Evolutionary conservation across 2,797 vertebrate genomes (phyloP), one percentile per base, ranked within the genome.

Genomic region (Pipistrellus pygmaeus): DNA sequence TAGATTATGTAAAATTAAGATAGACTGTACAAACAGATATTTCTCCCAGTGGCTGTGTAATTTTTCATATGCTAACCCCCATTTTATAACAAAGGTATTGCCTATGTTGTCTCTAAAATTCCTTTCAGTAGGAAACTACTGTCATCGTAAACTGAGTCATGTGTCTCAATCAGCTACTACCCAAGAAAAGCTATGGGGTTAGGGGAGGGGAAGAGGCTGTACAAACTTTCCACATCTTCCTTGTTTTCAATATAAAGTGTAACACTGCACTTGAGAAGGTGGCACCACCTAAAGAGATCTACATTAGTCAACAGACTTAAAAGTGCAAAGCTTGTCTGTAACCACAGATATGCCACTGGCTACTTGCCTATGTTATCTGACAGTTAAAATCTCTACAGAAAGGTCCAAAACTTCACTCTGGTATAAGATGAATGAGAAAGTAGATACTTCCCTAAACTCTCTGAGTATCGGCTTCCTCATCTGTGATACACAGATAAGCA

Each of bases 1-100:
- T 87, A 96, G 66, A 92, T 91, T 96, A 93, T 89, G 38, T 12
- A 94, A 89, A 80, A 94, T 91, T 89, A 92, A 94, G 20, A 25
- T n/a, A 92, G 62, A 85, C n/a, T 77, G 76, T 86, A 88, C 48
- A 95, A 93, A 95, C 72, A 68, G 41, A 83, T 77, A 91, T 94
- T 97, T 91, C 83, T 92, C 86, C 83, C 86, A 89, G 51, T 44
- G 62, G 76, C 13, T 13, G 0, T 81, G 32, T 53, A 84, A 81
- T 78, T 96, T 94, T 92, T 95, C 81, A 85, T 13, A 71, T 38
- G 51, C 57, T 91, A 96, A 71, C 84, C 53, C 86, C 51, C 86
- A 88, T 32, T 90, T 95, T 85, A 81, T 81, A 96, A 84, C 51
- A 93, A 85, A 85, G 53, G 55, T 30, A 30, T 25, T 30, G 60